A percentile compares a stretch with the other conserved stretches of the same genome.
Evolutionary conservation across 1,140 invertebrate genomes (phyloP).

Genomic region (Formica exsecta): DNA sequence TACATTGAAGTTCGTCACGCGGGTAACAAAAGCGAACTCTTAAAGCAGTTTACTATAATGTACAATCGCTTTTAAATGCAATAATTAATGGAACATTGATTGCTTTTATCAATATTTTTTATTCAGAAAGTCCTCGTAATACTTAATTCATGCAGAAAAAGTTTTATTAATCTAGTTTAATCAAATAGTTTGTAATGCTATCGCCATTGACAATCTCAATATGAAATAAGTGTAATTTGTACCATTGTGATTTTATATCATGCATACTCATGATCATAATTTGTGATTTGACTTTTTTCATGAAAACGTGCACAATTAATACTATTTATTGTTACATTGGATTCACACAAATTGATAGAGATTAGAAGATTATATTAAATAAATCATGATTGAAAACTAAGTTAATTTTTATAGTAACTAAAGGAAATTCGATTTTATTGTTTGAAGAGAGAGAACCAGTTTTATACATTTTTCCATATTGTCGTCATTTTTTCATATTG

Average conservation of each 20-base stretch:
- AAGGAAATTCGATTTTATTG: not conserved
- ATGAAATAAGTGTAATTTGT: slow-evolving; percentile 38
- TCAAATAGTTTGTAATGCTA: not conserved
- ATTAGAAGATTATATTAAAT: not conserved
- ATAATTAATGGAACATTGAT: not conserved
- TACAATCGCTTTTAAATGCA: slow-evolving; percentile 4
- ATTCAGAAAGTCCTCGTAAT: not conserved
- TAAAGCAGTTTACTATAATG: not conserved
- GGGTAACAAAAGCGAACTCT: slow-evolving; percentile 21
- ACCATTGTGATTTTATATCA: slow-evolving; percentile 11
- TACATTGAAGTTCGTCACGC: slow-evolving; percentile 40
- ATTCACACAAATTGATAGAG: not conserved
- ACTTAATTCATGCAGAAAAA: slow-evolving; percentile 29
- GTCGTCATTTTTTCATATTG: too few species aligned
- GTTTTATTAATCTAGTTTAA: not conserved
- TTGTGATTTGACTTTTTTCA: not conserved
- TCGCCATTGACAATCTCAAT: not conserved
- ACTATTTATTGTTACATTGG: not conserved
- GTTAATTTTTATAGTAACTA: not conserved
- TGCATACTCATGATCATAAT: not conserved
- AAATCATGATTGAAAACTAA: not conserved
- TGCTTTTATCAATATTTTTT: slow-evolving; percentile 15
- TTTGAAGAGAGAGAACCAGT: not conserved
- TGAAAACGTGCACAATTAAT: not conserved
- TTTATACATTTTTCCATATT: slow-evolving; percentile 20